Evolutionary conservation across 2,888 invertebrate genomes (phyloP), one percentile per base, ranked within the genome.

Genomic region (Cephus nigrinus): DNA sequence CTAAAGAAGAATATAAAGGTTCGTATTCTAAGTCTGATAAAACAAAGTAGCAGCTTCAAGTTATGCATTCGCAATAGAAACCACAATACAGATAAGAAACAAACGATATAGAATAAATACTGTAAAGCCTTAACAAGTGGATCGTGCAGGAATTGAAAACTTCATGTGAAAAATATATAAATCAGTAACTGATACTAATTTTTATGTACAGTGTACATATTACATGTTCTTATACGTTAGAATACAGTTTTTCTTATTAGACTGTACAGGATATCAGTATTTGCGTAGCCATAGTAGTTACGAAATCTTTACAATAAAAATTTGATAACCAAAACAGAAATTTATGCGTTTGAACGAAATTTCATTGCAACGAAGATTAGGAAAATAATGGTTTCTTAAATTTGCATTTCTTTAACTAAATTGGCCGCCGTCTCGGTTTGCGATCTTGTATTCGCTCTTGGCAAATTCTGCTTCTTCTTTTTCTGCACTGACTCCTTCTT

Each of bases 391-490:
- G 9, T 71, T 71, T 69, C 34, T 82, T 75, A 83, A 75, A 85
- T 76, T 75, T 85, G 74, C 76, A 85, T 74, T 68, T 82, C 78
- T 76, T 82, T 33, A 75, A 85, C 78, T 33, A 85, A 78, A 76
- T 80, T 80, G 68, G 82, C 74, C 15, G 84, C 76, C 73, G 83
- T 78, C 36, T 85, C 83, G 77, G 82, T 84, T 33, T 78, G 78
- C 11, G 78, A 75, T 73, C 78, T 75, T n/a, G 78, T 78, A 32
- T 74, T 74, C 75, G 72, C 74, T 33, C 78, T 78, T 78, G 33
- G 78, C 30, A 72, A 30, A 34, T 80, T 79, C 80, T 76, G 78
- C 82, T 69, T 79, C 35, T 55, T 82, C 78, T 34, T 79, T 33
- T 23, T n/a, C 15, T 31, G 71, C 55, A 23, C 23, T 55, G 55